Conservation (phyloP, 2,888 invertebrate species). For the Capitulum mitella region DNA sequence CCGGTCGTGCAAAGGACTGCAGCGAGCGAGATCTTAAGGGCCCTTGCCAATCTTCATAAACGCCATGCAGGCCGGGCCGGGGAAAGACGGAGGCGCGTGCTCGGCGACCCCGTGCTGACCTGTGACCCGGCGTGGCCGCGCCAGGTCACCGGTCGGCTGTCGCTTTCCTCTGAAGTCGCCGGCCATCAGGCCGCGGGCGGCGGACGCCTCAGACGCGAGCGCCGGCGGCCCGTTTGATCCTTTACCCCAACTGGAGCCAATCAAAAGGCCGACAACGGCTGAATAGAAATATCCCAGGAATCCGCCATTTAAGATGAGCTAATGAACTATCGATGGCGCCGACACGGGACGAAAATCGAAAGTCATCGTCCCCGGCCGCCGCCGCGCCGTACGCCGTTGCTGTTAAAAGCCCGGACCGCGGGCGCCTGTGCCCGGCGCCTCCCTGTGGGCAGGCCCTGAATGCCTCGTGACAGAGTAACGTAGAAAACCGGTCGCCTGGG, state of each 20-base stretch:
- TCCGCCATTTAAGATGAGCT: slow-evolving; percentile 4
- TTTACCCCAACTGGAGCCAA: not conserved
- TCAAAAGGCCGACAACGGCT: not conserved
- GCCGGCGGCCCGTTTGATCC: not conserved
- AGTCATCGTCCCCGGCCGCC: not conserved
- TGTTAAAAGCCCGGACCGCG: not conserved
- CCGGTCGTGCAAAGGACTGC: not conserved
- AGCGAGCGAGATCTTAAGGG: not conserved
- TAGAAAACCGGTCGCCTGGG: no score
- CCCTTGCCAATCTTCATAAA: not conserved
- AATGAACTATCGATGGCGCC: not conserved
- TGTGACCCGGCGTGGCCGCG: not conserved
- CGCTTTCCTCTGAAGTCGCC: not conserved
- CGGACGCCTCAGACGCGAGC: not conserved
- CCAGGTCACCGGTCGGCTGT: not conserved
- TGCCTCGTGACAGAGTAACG: no score
- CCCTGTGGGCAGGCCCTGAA: no score
- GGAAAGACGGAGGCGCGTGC: not conserved
- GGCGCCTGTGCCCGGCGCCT: no score
- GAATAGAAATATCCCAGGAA: slow-evolving; percentile 15
- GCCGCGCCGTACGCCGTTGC: not conserved
- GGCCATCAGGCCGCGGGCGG: not conserved
- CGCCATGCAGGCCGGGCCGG: not conserved
- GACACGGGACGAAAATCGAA: not conserved
- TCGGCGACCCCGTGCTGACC: not conserved